These are phyloP conservation scores for Aplysina aerophoba DNA, from an alignment of 37 sponge, comb jelly and placozoan genomes.

Conservation along the genomic window DNA sequence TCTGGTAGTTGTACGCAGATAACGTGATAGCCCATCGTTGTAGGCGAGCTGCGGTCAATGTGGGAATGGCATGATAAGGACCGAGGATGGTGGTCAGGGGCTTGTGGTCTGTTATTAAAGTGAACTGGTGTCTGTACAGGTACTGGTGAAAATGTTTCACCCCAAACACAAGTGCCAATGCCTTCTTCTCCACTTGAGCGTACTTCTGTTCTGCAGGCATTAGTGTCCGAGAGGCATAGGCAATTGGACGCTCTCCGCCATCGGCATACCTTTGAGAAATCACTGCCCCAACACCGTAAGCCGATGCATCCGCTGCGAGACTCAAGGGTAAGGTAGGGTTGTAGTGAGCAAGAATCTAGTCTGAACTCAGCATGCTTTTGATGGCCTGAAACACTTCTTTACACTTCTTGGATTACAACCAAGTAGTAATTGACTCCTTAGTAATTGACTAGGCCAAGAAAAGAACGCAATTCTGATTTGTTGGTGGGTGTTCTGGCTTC, in stretches of 20 bases:
- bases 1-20: neutral
- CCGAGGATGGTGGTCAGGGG: conserved; percentile 14
- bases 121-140: conserved; percentile 1
- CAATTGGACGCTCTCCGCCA: conserved; percentile 34
- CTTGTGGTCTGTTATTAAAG: conserved; percentile 19
- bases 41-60: conserved; percentile 9
- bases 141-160: conserved; percentile 18
- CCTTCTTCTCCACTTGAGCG: conserved; percentile 21
- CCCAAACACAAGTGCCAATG: neutral
- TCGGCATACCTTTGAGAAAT: conserved; percentile 31
- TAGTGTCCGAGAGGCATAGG: conserved; percentile 36
- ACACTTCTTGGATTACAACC: conserved; percentile 3
- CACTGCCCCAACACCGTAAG: conserved; percentile 37
- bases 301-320: conserved; percentile 29
- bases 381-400: neutral
- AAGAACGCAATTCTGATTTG: conserved; percentile 23
- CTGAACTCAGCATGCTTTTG: conserved; percentile 17
- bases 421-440: conserved; percentile 15
- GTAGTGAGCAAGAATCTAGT: conserved; percentile 27
- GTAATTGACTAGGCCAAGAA: conserved; percentile 24
- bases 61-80: neutral
- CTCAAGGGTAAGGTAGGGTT: neutral
- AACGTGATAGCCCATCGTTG: conserved; percentile 24
- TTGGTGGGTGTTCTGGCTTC: conserved; percentile 40
- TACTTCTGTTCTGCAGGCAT: neutral